A percentile compares a stretch with the other conserved stretches of the same genome.
Conservation (phyloP, 1,140 invertebrate species). For the Cheumatopsyche charites region DNA sequence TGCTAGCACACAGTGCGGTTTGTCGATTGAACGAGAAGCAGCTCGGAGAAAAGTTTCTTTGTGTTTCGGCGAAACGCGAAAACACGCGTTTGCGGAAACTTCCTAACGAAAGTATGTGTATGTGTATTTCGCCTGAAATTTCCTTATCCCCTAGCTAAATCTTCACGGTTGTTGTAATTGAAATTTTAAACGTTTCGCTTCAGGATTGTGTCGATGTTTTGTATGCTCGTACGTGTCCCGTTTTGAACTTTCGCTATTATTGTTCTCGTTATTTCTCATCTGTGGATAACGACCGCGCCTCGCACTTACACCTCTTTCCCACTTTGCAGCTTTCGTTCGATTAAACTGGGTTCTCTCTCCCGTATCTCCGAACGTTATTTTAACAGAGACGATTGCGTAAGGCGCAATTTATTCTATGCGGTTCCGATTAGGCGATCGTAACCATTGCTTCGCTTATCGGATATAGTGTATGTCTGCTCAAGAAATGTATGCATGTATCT, state of each 20-base stretch:
- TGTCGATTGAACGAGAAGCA: not conserved
- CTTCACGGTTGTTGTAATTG: slow-evolving; percentile 17
- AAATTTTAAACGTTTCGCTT: slow-evolving; percentile 16
- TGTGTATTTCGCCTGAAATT: not conserved
- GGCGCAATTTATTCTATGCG: too few relatives aligned
- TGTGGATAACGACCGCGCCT: not conserved
- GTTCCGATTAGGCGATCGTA: too few relatives aligned
- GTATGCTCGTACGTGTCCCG: not conserved
- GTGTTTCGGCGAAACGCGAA: not conserved
- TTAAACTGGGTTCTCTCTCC: too few relatives aligned
- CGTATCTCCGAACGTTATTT: too few relatives aligned
- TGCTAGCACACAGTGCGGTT: too few relatives aligned
- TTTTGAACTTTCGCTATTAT: slow-evolving; percentile 3
- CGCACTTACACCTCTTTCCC: too few relatives aligned
- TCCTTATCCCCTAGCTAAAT: not conserved
- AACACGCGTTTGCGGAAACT: not conserved
- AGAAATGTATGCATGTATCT: too few relatives aligned
- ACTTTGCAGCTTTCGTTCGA: too few relatives aligned
- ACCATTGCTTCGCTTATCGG: too few relatives aligned
- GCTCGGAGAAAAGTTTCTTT: not conserved
- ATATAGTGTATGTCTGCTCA: too few relatives aligned
- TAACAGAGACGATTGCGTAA: too few relatives aligned
- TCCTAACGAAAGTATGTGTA: not conserved
- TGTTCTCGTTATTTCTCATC: not conserved
- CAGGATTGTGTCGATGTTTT: slow-evolving; percentile 9